Evolutionary conservation across 2,113 vertebrate genomes (phyloP).

Genomic region (Parus major): DNA sequence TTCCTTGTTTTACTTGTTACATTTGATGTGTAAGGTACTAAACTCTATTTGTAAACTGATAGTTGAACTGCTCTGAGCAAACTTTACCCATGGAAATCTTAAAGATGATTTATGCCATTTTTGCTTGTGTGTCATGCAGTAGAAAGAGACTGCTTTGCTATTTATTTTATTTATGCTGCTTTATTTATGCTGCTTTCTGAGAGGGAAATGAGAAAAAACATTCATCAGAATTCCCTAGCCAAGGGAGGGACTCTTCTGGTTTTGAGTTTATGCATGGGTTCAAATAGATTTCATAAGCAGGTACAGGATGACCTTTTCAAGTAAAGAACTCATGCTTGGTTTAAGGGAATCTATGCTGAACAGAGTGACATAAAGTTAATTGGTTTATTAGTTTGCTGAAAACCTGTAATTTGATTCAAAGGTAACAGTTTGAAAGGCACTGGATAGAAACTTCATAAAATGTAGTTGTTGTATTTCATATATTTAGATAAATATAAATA

Average conservation of each 20-base stretch:
- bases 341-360: background rate
- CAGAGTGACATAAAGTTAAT: background rate
- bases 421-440: background rate
- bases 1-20: background rate
- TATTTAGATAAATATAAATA: background rate
- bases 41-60: background rate
- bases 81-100: background rate
- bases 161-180: conserved; percentile 35
- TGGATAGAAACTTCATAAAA: background rate
- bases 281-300: background rate
- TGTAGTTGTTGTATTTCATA: background rate
- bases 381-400: background rate
- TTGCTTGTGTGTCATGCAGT: background rate
- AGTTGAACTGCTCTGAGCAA: background rate
- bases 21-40: background rate
- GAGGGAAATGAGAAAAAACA: background rate
- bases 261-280: background rate
- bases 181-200: background rate
- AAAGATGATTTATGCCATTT: conserved; percentile 23
- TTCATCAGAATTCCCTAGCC: background rate
- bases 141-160: background rate
- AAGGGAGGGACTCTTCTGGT: background rate
- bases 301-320: background rate
- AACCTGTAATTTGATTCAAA: background rate
- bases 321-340: background rate